These are phyloP conservation scores for Ptycholaimellus sp. DNA, from an alignment of 2,888 invertebrate species.

Conservation along the genomic window DNA sequence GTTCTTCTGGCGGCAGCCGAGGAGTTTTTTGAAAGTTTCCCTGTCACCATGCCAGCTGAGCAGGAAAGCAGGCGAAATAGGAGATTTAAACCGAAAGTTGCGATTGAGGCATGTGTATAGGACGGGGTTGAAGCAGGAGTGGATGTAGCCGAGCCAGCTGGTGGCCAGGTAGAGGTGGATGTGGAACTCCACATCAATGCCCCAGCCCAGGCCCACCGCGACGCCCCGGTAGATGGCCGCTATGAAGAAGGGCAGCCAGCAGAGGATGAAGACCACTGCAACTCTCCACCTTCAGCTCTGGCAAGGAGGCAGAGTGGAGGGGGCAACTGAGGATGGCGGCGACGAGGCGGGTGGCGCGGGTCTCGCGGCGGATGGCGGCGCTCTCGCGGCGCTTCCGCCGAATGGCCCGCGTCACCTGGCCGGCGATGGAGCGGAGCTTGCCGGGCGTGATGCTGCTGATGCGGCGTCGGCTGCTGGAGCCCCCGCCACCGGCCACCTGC, in stretches of 20 bases:
- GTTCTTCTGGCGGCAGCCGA: no score
- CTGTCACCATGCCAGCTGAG: no score
- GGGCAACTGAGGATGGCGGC: constrained; percentile 15
- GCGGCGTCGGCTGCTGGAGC: constrained; percentile 12
- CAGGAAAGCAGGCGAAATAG: no score
- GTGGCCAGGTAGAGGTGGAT: constrained; percentile 6
- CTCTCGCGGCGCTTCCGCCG: constrained; percentile 14
- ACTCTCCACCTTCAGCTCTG: constrained; percentile 1
- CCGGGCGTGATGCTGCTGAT: constrained; percentile 10
- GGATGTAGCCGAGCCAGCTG: constrained; percentile 13
- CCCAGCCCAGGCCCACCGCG: constrained; percentile 1
- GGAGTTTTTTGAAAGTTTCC: no score
- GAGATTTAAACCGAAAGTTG: no score
- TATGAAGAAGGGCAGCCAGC: constrained; percentile 18
- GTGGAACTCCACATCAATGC: background rate
- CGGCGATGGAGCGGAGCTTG: background rate
- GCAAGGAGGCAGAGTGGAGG: background rate
- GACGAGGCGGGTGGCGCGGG: constrained; percentile 14
- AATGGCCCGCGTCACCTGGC: constrained; percentile 14
- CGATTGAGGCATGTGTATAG: constrained; percentile 18
- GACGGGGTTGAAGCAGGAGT: constrained; percentile 16
- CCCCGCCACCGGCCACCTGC: no score
- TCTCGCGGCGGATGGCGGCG: constrained; percentile 14
- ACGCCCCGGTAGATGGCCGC: constrained; percentile 12
- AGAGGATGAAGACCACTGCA: constrained; percentile 16